Conservation (phyloP, 2,888 invertebrate genomes). For the Terebella lapidaria region DNA sequence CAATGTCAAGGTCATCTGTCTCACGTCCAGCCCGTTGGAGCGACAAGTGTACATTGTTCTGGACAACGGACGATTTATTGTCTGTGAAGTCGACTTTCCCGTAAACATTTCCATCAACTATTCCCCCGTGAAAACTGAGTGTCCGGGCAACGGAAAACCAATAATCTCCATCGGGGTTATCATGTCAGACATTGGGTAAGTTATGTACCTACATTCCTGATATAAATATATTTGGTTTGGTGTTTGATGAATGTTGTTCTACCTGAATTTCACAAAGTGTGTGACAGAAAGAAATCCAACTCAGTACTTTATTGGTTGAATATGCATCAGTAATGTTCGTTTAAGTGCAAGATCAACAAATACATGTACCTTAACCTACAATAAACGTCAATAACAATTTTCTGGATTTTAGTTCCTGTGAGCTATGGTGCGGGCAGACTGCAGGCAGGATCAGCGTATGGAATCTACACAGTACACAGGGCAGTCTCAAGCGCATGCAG, state of each 20-base stretch:
- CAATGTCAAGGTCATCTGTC: conserved; percentile 13
- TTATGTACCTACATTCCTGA: not conserved
- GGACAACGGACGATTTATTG: conserved; percentile 20
- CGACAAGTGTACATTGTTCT: conserved; percentile 21
- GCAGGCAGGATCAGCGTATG: conserved; percentile 33
- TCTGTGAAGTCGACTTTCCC: conserved; percentile 18
- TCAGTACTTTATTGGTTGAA: too few relatives aligned
- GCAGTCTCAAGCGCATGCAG: conserved; percentile 5
- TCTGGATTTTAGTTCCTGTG: conserved; percentile 3
- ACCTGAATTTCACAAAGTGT: too few relatives aligned
- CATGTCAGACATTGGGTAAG: conserved; percentile 5
- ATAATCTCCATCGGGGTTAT: conserved; percentile 19
- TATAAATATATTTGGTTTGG: not conserved
- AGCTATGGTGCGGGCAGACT: conserved; percentile 34
- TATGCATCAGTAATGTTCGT: too few relatives aligned
- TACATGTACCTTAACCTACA: too few relatives aligned
- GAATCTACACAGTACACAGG: conserved; percentile 14
- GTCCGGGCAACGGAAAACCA: conserved; percentile 24
- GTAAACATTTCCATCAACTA: conserved; percentile 1
- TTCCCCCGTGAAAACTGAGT: conserved; percentile 19
- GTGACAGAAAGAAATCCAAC: too few relatives aligned
- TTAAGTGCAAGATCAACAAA: too few relatives aligned
- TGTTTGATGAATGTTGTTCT: too few relatives aligned
- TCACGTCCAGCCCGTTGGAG: conserved; percentile 16
- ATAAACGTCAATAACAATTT: too few relatives aligned